Percentiles rank a stretch among this genome's conserved stretches.
These are phyloP conservation scores for Oncopodura yosiiana DNA, from an alignment of 1,140 invertebrate species.

Conservation along the genomic window DNA sequence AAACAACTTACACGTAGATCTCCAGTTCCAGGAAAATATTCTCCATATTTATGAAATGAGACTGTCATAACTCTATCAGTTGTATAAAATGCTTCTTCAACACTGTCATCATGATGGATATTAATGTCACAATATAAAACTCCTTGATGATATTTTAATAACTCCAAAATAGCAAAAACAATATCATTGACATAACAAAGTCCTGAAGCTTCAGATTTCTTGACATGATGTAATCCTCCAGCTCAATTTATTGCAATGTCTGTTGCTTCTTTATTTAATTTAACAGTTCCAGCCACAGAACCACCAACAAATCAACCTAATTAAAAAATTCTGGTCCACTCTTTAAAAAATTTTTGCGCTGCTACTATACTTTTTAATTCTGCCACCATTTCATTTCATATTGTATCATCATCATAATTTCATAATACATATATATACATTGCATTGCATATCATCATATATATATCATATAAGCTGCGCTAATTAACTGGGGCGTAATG, in stretches of 20 bases:
- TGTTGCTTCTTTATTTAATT: conserved; percentile 88
- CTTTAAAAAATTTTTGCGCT: too few relatives aligned
- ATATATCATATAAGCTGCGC: too few relatives aligned
- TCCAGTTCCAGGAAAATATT: conserved; percentile 86
- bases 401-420: too few relatives aligned
- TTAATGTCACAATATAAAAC: conserved; percentile 91
- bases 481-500: too few relatives aligned
- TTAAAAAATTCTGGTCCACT: too few relatives aligned
- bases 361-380: too few relatives aligned
- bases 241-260: conserved; percentile 99
- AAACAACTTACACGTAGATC: conserved; percentile 53
- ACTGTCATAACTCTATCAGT: conserved; percentile 88
- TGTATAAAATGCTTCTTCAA: conserved; percentile 87
- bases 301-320: conserved; percentile 95
- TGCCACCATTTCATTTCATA: too few relatives aligned
- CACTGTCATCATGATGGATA: conserved; percentile 86
- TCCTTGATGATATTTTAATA: conserved; percentile 78
- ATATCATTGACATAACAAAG: conserved; percentile 98
- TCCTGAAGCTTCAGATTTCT: conserved; percentile 92
- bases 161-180: conserved; percentile 83
- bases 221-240: conserved; percentile 94
- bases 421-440: too few relatives aligned
- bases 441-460: too few relatives aligned
- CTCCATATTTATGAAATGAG: conserved; percentile 87
- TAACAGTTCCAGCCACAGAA: conserved; percentile 93